Evolutionary conservation across 2,113 vertebrate species (phyloP), one percentile per base, ranked within the genome.

Genomic region (Heloderma charlesbogerti): DNA sequence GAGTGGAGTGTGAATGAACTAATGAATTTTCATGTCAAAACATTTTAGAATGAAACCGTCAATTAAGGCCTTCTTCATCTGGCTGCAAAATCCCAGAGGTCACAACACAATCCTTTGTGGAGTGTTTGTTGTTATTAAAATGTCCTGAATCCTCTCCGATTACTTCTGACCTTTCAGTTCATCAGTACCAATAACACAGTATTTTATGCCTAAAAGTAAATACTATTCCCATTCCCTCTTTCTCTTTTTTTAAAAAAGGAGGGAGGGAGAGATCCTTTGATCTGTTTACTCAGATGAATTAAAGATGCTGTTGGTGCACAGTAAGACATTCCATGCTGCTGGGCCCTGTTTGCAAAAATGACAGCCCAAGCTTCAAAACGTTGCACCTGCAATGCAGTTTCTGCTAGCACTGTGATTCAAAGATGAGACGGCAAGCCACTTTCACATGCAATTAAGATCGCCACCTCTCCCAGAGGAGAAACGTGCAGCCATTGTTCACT

Each of bases 151-250:
- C 5, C 12, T 80, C n/a, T 80, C 27, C 3, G 10, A 80, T 69
- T 88, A 79, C 80, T 96, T 94, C 93, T 93, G 88, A 81, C 80
- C 93, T 94, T 87, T 94, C 88, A 88, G 71, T 94, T 94, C 91
- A 87, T 85, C 79, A 89, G 94, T 89, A 92, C 89, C 84, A 81
- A 95, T 77, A 1, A 0, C 91, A 80, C 48, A 88, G 80, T 92
- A 89, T 4, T 86, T 90, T 90, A 90, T 60, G 86, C 86, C 6
- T 48, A 45, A 31, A 92, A 87, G 54, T 51, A 71, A 43, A 60
- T 89, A 87, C 51, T 57, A 93, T 84, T 22, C 67, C 75, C 43
- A 27, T 34, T 74, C 37, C 71, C 0, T 15, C 67, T 92, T 79
- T 72, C 90, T 22, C n/a, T n/a, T n/a, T n/a, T n/a, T n/a, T 12